Percentiles rank a stretch among this genome's conserved stretches.
Evolutionary conservation across 2,888 invertebrate species (phyloP).

Genomic region (Drosophila percnosoma): DNA sequence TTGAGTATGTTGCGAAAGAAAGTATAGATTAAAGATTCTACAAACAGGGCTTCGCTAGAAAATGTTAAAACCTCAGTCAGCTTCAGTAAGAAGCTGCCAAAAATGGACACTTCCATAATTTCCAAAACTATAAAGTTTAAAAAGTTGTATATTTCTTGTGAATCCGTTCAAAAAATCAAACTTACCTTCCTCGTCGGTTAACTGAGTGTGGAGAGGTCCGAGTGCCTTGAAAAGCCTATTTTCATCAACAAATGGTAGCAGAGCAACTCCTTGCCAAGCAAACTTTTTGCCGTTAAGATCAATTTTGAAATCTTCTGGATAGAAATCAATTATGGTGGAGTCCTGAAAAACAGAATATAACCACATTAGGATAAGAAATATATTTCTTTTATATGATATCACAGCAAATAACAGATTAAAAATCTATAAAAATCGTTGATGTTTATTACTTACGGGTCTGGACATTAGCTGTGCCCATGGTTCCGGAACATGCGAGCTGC

Average conservation of each 20-base stretch:
- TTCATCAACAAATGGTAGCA: slow-evolving; percentile 99
- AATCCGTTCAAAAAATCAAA: not conserved
- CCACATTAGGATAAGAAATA: not conserved
- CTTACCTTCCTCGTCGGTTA: slow-evolving; percentile 93
- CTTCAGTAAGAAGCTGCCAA: not conserved
- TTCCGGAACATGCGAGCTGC: slow-evolving; percentile 95
- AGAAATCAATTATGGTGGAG: slow-evolving; percentile 99
- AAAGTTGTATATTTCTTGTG: not conserved
- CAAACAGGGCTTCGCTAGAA: not conserved
- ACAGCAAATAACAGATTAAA: not conserved
- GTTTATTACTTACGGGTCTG: slow-evolving; percentile 89
- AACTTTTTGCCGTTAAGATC: slow-evolving; percentile 99
- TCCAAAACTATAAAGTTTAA: not conserved
- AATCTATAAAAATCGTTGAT: not conserved
- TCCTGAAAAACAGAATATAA: slow-evolving; percentile 86
- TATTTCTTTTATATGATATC: not conserved
- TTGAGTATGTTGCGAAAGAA: too few relatives aligned
- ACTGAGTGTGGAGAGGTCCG: slow-evolving; percentile 90
- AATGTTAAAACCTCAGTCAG: too few relatives aligned
- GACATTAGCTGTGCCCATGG: slow-evolving; percentile 98
- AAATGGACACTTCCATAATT: not conserved
- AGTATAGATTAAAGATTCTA: too few relatives aligned
- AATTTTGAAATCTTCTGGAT: slow-evolving; percentile 98
- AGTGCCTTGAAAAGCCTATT: slow-evolving; percentile 93
- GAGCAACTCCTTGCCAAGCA: slow-evolving; percentile 99